Base-by-base conservation (phyloP, 1,140 invertebrate species). In the Saxidomus purpurata region DNA sequence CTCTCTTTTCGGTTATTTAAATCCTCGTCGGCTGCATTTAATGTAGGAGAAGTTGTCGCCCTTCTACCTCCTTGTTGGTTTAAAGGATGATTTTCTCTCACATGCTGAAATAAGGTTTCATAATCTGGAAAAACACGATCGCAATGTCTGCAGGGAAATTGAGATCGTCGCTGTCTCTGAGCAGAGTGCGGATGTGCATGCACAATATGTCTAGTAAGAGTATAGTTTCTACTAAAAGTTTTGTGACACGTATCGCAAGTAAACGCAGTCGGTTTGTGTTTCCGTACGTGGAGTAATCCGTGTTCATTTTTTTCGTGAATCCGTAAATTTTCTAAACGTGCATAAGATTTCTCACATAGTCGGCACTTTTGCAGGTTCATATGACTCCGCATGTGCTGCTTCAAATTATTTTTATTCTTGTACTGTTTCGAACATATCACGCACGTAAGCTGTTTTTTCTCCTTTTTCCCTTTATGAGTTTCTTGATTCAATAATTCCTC, bases 111-210 rank as follows among this genome's bases (percentile, higher is more conserved):
- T 40, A 85, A 67, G 38, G 74, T 11, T 13, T 4, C 31, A n/a
- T 85, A 85, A 74, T 55, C 36, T 22, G 8, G n/a, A 28, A 85
- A 85, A 19, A 2, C 22, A n/a, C n/a, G 6, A 1, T 85, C 69
- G 28, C 83, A 85, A 85, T 85, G 83, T 17, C 43, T n/a, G 67
- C 83, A 85, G 63, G 83, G 49, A 67, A 85, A 85, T 34, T 67
- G 25, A 67, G 4, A 6, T 67, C 25, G 31, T 43, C 11, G 38
- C 38, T 83, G 81, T n/a, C 25, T 63, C 59, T 6, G 34, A 40
- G 40, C 8, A 43, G 55, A n/a, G 28, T 1, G 13, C 34, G 43
- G 15, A 69, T 83, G 81, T 19, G 69, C 40, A 15, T 34, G 13
- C n/a, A n/a, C 25, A 6, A 28, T 63, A 31, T 83, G 81, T 49